Percentiles rank a stretch among this genome's conserved stretches.
Conservation (phyloP, 2,888 invertebrate genomes). For the Drosophila infuscata region DNA sequence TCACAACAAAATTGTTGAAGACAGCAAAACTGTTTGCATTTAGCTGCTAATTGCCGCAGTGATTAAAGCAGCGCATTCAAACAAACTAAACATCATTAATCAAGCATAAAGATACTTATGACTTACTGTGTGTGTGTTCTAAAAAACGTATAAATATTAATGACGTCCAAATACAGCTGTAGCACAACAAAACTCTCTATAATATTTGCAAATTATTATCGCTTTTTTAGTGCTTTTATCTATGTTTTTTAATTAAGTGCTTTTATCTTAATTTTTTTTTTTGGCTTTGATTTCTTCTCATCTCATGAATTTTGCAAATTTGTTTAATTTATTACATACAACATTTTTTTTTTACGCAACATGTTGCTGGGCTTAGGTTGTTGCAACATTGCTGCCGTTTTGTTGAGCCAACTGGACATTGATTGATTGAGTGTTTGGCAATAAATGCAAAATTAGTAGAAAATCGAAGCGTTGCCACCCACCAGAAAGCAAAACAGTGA, state of each 20-base stretch:
- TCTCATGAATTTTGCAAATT: slow-evolving; percentile 27
- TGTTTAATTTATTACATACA: slow-evolving; percentile 26
- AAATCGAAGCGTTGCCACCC: slow-evolving; percentile 70
- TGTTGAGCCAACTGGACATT: slow-evolving; percentile 61
- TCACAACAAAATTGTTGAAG: slow-evolving; percentile 63
- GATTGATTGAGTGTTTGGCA: slow-evolving; percentile 76
- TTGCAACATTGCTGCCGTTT: slow-evolving; percentile 62
- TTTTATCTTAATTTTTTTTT: slow-evolving; percentile 7
- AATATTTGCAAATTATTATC: slow-evolving; percentile 26
- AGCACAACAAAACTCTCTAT: slow-evolving; percentile 12
- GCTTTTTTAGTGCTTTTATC: slow-evolving; percentile 24
- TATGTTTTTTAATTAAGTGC: slow-evolving; percentile 4
- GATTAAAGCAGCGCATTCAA: slow-evolving; percentile 68
- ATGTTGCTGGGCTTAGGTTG: slow-evolving; percentile 4
- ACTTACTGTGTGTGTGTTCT: slow-evolving; percentile 40
- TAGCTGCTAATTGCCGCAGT: slow-evolving; percentile 75
- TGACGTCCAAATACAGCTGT: slow-evolving; percentile 27
- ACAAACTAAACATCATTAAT: slow-evolving; percentile 67
- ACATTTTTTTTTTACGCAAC: no score
- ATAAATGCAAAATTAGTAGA: slow-evolving; percentile 75
- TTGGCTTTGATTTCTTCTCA: slow-evolving; percentile 21
- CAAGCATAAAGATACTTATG: slow-evolving; percentile 53
- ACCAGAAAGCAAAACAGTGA: slow-evolving; percentile 41
- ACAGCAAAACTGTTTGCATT: slow-evolving; percentile 51
- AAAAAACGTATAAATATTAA: slow-evolving; percentile 49